Conservation (phyloP, 2,888 invertebrate species). For the Incurvaria masculella region DNA sequence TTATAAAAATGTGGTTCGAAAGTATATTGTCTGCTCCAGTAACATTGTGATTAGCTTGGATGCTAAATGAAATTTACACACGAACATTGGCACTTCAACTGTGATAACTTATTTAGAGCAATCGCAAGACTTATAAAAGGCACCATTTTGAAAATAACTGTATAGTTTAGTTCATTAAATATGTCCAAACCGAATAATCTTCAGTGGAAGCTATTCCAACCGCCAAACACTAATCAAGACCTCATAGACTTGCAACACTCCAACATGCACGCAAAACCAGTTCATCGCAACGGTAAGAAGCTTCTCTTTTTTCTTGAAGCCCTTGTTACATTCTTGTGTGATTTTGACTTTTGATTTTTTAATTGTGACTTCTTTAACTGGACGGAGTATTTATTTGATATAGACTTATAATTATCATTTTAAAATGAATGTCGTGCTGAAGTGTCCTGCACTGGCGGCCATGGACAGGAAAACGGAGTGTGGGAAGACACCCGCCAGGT, state of each 20-base stretch:
- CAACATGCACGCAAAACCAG: slow-evolving; percentile 47
- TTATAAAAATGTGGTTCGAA: slow-evolving; percentile 37
- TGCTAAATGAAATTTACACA: slow-evolving; percentile 32
- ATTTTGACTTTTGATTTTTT: too few species aligned
- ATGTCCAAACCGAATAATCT: slow-evolving; percentile 85
- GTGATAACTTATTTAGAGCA: slow-evolving; percentile 31
- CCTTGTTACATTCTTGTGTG: too few species aligned
- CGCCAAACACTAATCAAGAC: slow-evolving; percentile 82
- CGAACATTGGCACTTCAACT: slow-evolving; percentile 46
- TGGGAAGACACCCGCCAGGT: too few species aligned
- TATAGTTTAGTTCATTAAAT: slow-evolving; percentile 27
- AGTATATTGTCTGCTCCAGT: slow-evolving; percentile 29
- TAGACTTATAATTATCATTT: too few species aligned
- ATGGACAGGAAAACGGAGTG: too few species aligned
- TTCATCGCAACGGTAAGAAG: slow-evolving; percentile 55
- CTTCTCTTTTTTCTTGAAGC: slow-evolving; percentile 3
- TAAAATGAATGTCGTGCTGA: too few species aligned
- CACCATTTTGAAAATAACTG: slow-evolving; percentile 38
- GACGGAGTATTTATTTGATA: too few species aligned
- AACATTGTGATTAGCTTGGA: slow-evolving; percentile 33
- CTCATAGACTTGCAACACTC: slow-evolving; percentile 71
- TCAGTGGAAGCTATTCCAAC: slow-evolving; percentile 90
- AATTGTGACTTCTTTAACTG: too few species aligned
- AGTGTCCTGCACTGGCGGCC: too few species aligned
- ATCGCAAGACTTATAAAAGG: slow-evolving; percentile 32